Evolutionary conservation across 1,140 invertebrate species (phyloP), one percentile per base, ranked within the genome.

Genomic region (Ylistrum balloti): DNA sequence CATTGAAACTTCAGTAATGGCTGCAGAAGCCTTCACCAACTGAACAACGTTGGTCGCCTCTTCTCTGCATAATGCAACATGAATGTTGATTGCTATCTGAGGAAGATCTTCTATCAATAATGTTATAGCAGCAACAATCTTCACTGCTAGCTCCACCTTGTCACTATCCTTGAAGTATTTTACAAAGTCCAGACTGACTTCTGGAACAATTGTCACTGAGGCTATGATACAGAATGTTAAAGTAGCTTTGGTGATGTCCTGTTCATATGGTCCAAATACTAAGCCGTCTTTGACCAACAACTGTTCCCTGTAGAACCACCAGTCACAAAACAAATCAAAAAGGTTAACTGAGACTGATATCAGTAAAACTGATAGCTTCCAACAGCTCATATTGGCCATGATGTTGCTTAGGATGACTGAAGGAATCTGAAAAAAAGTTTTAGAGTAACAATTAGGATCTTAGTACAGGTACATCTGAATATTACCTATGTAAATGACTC

Each of bases 271-370:
- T 20, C 86, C 86, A 11, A 87, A 87, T 17, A 87, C 86, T 33
- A 87, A 87, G 33, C 86, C 86, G 11, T 87, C 38, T 17, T 87
- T 41, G 33, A 34, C 28, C 22, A 28, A n/a, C 86, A 87, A 5
- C 33, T 35, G 28, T 35, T 7, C 86, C 0, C 0, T 34, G 20
- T 87, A 87, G 33, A 87, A 13, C 33, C 13, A 87, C 86, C 86
- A 87, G 35, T 87, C 86, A 87, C 28, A 15, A 22, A 87, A 35
- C 33, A 87, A 28, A 41, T 87, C 86, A n/a, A 87, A 41, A 87
- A 34, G 9, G 22, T 87, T 41, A 13, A 35, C 33, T 0, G 11
- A 33, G 20, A 34, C 2, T 0, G 33, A 0, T 13, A 87, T 1
- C 33, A 34, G 13, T 22, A 87, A 34, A 87, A 34, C 33, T 13